Evolutionary conservation across 2,797 vertebrate species (phyloP).

Genomic region (Chiloscyllium punctatum): DNA sequence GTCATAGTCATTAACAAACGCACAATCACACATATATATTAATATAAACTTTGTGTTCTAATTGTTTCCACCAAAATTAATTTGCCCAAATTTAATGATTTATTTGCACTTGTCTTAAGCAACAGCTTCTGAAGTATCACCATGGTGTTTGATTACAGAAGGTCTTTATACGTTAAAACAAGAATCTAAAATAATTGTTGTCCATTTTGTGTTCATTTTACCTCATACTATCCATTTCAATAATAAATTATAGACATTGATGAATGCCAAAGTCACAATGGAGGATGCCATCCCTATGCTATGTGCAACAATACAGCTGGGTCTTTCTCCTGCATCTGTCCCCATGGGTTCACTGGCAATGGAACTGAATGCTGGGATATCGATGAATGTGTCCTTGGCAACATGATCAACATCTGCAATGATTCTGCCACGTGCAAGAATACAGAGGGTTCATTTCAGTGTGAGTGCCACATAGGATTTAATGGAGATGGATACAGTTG

Average conservation of each 20-base stretch:
- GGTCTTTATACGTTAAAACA: neutral
- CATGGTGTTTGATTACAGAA: neutral
- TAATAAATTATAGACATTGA: conserved; percentile 80
- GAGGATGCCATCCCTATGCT: conserved; percentile 67
- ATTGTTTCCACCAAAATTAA: neutral
- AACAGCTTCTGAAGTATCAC: neutral
- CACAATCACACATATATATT: neutral
- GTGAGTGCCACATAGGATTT: conserved; percentile 61
- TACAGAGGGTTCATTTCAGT: conserved; percentile 61
- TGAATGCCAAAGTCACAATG: conserved; percentile 71
- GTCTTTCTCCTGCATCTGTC: conserved; percentile 63
- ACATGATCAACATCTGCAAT: conserved; percentile 58
- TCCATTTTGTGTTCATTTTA: conserved; percentile 43
- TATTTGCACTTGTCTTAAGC: neutral
- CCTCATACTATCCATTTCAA: conserved; percentile 73
- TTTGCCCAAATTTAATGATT: neutral
- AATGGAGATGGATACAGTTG: conserved; percentile 62
- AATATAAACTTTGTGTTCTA: neutral
- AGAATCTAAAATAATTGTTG: conserved; percentile 27
- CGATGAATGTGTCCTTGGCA: conserved; percentile 61
- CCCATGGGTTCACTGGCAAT: conserved; percentile 57
- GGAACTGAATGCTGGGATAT: conserved; percentile 68
- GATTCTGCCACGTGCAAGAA: conserved; percentile 60
- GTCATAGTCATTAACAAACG: neutral
- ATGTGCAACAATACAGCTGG: conserved; percentile 64